These are phyloP conservation scores for Drosophila kikkawai DNA, from an alignment of 1,140 invertebrate genomes.

Conservation along the genomic window DNA sequence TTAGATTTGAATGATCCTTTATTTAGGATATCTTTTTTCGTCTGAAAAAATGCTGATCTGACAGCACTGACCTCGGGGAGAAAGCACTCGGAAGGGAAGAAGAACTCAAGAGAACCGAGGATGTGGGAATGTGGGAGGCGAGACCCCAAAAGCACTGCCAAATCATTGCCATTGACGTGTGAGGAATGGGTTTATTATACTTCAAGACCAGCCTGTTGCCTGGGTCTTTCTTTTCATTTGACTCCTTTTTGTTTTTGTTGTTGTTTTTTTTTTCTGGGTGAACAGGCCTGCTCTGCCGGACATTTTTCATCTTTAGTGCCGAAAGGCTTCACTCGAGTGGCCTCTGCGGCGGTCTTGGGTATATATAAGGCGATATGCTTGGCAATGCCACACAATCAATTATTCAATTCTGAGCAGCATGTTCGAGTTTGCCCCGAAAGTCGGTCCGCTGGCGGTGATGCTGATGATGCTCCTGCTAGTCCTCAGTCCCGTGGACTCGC, in stretches of 20 bases:
- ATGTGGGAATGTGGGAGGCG: too few species aligned
- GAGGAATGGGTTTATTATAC: constrained; percentile 50
- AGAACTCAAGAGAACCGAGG: not conserved
- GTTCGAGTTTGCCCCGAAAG: constrained; percentile 2
- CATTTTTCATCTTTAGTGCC: constrained; percentile 49
- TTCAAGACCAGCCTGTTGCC: constrained; percentile 42
- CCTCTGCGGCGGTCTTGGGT: constrained; percentile 5
- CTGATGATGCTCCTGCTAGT: not conserved
- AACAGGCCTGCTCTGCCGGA: constrained; percentile 1
- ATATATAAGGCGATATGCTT: constrained; percentile 57
- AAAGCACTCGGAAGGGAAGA: not conserved
- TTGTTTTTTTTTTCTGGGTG: constrained; percentile 1
- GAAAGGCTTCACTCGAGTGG: constrained; percentile 50
- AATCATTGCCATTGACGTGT: constrained; percentile 59
- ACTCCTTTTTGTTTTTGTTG: constrained; percentile 3
- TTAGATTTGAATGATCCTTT: not conserved
- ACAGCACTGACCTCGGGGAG: not conserved
- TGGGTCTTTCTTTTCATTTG: constrained; percentile 26
- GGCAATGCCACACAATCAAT: constrained; percentile 59
- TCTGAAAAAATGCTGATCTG: not conserved
- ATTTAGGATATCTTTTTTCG: too few species aligned
- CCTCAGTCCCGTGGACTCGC: constrained; percentile 29
- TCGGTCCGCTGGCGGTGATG: constrained; percentile 5
- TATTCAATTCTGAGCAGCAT: constrained; percentile 48
- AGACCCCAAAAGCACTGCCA: constrained; percentile 28